Evolutionary conservation across 2,888 invertebrate genomes (phyloP).

Genomic region (Cyclophora albipunctata): DNA sequence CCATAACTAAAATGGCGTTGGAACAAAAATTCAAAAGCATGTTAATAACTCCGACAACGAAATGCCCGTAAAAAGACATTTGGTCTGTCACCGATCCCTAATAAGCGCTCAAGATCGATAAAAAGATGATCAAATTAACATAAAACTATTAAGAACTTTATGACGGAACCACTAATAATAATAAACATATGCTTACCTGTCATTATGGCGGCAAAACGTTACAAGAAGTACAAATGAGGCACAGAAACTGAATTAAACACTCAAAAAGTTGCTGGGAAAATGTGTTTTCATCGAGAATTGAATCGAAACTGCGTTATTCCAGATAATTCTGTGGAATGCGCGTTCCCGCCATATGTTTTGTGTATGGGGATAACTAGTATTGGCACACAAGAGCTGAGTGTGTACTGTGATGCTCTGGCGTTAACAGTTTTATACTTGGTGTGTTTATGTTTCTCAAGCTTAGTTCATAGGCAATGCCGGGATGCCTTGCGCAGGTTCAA

Average conservation of each 20-base stretch:
- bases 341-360: constrained; percentile 59
- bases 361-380: constrained; percentile 43
- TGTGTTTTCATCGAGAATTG: constrained; percentile 13
- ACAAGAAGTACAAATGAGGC: not conserved
- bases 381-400: constrained; percentile 25
- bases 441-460: no score
- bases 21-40: constrained; percentile 3
- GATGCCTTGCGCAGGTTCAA: constrained; percentile 32
- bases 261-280: not conserved
- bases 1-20: no score
- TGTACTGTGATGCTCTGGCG: not conserved
- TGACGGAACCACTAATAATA: no score
- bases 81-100: not conserved
- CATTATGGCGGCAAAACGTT: constrained; percentile 9
- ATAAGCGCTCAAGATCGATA: no score
- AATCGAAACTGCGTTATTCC: constrained; percentile 49
- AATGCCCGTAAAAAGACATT: not conserved
- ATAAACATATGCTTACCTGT: constrained; percentile 19
- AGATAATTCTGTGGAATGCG: constrained; percentile 51
- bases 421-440: no score
- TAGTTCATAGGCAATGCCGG: not conserved
- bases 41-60: no score
- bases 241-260: no score
- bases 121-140: no score
- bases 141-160: not conserved